Evolutionary conservation across 2,113 vertebrate genomes (phyloP).

Genomic region (Sakesphorus luctuosus): DNA sequence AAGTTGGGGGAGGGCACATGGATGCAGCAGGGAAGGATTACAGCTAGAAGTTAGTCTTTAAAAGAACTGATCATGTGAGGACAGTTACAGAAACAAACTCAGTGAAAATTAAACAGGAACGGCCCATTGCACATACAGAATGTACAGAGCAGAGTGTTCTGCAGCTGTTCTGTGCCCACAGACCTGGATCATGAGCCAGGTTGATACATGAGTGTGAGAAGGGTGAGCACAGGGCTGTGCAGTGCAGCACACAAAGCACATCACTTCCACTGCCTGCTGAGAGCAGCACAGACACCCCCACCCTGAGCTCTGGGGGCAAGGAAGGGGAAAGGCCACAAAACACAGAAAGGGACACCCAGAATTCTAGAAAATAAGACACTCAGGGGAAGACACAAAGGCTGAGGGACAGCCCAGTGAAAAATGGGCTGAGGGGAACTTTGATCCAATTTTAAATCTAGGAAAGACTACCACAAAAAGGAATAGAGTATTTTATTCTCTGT

Average conservation of each 20-base stretch:
- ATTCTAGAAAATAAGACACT: neutral
- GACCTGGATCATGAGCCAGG: neutral
- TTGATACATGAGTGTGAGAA: neutral
- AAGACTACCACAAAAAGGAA: neutral
- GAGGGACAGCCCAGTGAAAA: neutral
- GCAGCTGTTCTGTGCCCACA: neutral
- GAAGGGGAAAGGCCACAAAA: neutral
- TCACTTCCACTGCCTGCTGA: neutral
- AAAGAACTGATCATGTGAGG: neutral
- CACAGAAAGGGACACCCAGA: neutral
- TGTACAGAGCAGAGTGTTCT: neutral
- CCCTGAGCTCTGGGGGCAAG: neutral
- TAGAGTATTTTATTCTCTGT: neutral
- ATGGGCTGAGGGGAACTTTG: neutral
- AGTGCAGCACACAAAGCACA: neutral
- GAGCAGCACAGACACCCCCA: neutral
- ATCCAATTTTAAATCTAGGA: neutral
- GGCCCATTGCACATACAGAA: neutral
- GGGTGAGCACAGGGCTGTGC: neutral
- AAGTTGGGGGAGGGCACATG: neutral
- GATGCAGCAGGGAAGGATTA: neutral
- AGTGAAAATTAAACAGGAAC: neutral
- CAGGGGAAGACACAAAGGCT: neutral
- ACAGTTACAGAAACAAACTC: neutral
- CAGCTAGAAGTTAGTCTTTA: neutral